Conservation (phyloP, 1,140 invertebrate species). For the Philotrypesis tridentata region DNA sequence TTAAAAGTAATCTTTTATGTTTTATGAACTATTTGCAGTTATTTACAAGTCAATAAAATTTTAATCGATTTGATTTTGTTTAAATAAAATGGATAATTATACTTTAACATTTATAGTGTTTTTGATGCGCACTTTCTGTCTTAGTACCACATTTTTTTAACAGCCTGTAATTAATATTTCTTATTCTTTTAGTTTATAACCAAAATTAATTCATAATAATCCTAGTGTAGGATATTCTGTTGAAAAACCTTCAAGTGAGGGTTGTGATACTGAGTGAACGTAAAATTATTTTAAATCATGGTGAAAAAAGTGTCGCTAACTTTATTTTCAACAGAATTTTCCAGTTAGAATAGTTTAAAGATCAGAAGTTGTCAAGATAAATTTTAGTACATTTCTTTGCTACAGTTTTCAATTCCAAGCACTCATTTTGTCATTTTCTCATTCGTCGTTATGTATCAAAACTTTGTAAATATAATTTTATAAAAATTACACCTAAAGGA, state of each 20-base stretch:
- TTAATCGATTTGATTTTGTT: background rate
- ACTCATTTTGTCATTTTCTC: conserved; percentile 8
- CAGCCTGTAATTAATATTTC: conserved; percentile 6
- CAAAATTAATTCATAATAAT: background rate
- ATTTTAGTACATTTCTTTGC: background rate
- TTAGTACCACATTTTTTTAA: conserved; percentile 38
- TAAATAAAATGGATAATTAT: conserved; percentile 23
- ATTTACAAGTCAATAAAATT: conserved; percentile 53
- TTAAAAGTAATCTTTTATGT: conserved; percentile 3
- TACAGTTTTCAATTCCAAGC: conserved; percentile 30
- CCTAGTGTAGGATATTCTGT: background rate
- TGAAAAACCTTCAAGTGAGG: background rate
- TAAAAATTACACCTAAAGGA: conserved; percentile 26
- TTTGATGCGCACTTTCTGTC: background rate
- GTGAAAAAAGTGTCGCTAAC: background rate
- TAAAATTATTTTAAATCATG: background rate
- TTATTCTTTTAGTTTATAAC: background rate
- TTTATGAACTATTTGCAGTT: conserved; percentile 31
- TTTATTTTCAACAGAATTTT: background rate
- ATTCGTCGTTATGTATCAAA: conserved; percentile 14
- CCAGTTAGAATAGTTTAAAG: conserved; percentile 4
- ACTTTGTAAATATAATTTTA: conserved; percentile 33
- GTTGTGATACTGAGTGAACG: too few relatives aligned
- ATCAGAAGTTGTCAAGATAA: conserved; percentile 8
- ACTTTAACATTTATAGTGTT: conserved; percentile 14